Percentiles rank a stretch among this genome's conserved stretches.
These are phyloP conservation scores for Poliocrania exsul DNA, from an alignment of 2,797 vertebrate species.

Conservation along the genomic window DNA sequence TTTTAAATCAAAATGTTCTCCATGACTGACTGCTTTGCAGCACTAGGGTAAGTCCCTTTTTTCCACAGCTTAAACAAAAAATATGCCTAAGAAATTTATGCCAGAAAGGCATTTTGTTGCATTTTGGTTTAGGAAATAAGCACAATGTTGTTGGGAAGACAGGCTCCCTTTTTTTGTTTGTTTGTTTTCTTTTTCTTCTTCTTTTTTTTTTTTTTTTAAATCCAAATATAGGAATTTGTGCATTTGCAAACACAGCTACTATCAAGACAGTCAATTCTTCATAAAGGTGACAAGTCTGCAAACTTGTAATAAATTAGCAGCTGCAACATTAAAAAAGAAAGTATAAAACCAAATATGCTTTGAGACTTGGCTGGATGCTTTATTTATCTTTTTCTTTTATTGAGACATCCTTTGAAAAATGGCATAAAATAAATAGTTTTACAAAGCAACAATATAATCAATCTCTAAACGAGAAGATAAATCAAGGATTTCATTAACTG, in stretches of 20 bases:
- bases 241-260: conserved; percentile 52
- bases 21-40: conserved; percentile 75
- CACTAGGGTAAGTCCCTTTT: conserved; percentile 77
- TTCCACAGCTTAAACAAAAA: conserved; percentile 72
- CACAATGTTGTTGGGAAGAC: conserved; percentile 2
- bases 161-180: background rate
- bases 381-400: conserved; percentile 75
- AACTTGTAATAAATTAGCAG: conserved; percentile 70
- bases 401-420: conserved; percentile 79
- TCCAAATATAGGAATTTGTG: conserved; percentile 20
- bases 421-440: conserved; percentile 82
- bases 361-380: conserved; percentile 70
- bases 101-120: conserved; percentile 57
- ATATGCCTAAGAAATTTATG: conserved; percentile 61
- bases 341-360: conserved; percentile 71
- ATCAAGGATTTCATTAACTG: conserved; percentile 98
- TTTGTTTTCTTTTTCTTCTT: background rate
- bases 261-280: conserved; percentile 47
- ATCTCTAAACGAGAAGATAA: conserved; percentile 90
- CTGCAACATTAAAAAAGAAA: conserved; percentile 75
- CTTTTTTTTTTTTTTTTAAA: background rate
- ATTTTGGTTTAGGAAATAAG: conserved; percentile 66
- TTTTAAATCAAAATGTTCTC: conserved; percentile 77
- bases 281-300: conserved; percentile 58
- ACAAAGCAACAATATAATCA: conserved; percentile 95